Conservation (phyloP, 2,113 vertebrate genomes). For the Laterallus jamaicensis region DNA sequence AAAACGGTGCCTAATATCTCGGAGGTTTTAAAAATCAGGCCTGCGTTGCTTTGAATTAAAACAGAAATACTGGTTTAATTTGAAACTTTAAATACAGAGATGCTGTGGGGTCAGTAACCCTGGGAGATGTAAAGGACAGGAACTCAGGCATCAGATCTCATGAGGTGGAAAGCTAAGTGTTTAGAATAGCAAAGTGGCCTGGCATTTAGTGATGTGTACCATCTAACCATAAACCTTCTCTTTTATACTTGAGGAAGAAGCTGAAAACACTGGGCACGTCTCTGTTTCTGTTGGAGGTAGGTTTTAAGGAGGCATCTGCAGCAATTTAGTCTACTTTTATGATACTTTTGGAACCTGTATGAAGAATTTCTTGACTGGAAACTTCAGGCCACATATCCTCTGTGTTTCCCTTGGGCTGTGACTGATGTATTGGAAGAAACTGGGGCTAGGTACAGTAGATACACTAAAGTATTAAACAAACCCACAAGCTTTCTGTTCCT, state of each 20-base stretch:
- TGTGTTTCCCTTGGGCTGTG: background rate
- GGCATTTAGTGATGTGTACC: background rate
- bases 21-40: background rate
- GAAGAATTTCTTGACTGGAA: background rate
- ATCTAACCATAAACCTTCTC: background rate
- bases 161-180: background rate
- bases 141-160: background rate
- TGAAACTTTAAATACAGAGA: background rate
- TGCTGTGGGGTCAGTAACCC: background rate
- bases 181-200: background rate
- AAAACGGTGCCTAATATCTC: background rate
- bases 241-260: background rate
- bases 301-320: background rate
- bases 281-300: constrained; percentile 1
- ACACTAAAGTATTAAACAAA: background rate
- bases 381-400: background rate
- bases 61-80: background rate
- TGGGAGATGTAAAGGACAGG: background rate
- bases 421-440: background rate
- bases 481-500: background rate
- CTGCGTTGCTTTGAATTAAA: background rate
- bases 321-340: background rate
- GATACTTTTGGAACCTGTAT: background rate
- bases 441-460: background rate
- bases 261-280: background rate